A percentile compares a stretch with the other conserved stretches of the same genome.
phyloP scores from a whole-genome alignment of 2,797 vertebrate genomes.

The Phrynocephalus forsythii region DNA sequence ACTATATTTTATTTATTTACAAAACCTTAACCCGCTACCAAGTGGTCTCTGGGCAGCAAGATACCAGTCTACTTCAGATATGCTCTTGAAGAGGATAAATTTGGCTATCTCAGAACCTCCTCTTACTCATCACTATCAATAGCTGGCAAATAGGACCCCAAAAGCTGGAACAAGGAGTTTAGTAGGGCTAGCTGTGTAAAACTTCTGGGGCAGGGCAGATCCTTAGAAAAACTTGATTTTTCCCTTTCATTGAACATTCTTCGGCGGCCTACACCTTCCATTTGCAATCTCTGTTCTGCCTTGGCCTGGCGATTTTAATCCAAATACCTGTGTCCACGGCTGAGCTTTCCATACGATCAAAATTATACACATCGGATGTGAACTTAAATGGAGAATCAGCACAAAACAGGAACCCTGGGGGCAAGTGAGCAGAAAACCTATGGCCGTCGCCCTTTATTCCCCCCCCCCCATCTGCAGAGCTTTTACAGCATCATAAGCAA shows the following conservation, averaged over 20 bases:
- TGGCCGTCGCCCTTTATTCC: no score
- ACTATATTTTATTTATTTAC: no score
- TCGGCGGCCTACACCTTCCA: background rate
- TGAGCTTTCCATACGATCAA: background rate
- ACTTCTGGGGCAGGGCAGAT: background rate
- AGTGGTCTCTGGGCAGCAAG: no score
- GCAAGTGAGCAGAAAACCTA: background rate
- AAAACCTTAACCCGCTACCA: no score
- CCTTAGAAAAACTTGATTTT: background rate
- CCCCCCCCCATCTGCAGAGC: background rate
- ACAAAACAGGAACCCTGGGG: background rate
- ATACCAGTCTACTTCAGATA: no score
- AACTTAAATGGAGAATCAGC: background rate
- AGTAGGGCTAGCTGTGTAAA: background rate
- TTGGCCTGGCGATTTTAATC: no score
- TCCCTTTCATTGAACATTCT: background rate
- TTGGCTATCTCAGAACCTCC: background rate
- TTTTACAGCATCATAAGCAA: background rate
- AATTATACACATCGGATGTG: background rate
- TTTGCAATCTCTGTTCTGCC: background rate
- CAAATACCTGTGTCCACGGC: no score
- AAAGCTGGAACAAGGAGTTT: background rate
- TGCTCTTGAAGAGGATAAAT: background rate
- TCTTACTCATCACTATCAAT: no score
- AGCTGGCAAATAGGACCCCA: no score